Percentiles rank a stretch among this genome's conserved stretches.
phyloP scores from a whole-genome alignment of 2,797 vertebrate genomes.

The Tachyglossus aculeatus region DNA sequence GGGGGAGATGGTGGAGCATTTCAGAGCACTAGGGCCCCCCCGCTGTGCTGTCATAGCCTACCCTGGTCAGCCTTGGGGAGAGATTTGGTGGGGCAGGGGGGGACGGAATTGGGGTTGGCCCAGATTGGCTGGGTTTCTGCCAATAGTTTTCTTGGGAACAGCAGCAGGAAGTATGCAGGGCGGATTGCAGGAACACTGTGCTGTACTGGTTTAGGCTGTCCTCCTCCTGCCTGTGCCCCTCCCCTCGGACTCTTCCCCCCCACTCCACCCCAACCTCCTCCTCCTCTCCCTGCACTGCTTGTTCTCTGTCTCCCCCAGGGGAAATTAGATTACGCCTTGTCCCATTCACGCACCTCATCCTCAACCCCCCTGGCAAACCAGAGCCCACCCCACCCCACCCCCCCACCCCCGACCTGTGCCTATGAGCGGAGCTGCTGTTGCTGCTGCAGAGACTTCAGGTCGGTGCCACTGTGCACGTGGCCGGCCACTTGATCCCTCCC shows the following conservation, averaged over 20 bases:
- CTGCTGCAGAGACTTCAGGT: too few relatives aligned
- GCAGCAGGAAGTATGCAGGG: conserved; percentile 55
- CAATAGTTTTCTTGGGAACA: conserved; percentile 62
- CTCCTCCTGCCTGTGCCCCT: conserved; percentile 80
- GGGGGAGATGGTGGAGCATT: not conserved
- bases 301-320: conserved; percentile 64
- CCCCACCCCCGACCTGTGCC: not conserved
- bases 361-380: too few relatives aligned
- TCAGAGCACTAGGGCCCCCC: not conserved
- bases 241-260: too few relatives aligned
- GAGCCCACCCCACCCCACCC: not conserved
- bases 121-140: conserved; percentile 70
- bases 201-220: conserved; percentile 67
- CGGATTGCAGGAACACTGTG: conserved; percentile 79
- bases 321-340: conserved; percentile 97
- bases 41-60: not conserved
- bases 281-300: conserved; percentile 74
- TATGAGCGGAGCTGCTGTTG: not conserved
- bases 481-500: too few relatives aligned
- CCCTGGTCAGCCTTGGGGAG: not conserved
- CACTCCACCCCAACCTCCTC: too few relatives aligned
- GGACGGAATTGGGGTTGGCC: not conserved
- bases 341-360: conserved; percentile 52
- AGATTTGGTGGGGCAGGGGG: conserved; percentile 22
- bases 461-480: too few relatives aligned